Base-by-base conservation (phyloP, 1,140 invertebrate species). In the Pectinophora gossypiella region DNA sequence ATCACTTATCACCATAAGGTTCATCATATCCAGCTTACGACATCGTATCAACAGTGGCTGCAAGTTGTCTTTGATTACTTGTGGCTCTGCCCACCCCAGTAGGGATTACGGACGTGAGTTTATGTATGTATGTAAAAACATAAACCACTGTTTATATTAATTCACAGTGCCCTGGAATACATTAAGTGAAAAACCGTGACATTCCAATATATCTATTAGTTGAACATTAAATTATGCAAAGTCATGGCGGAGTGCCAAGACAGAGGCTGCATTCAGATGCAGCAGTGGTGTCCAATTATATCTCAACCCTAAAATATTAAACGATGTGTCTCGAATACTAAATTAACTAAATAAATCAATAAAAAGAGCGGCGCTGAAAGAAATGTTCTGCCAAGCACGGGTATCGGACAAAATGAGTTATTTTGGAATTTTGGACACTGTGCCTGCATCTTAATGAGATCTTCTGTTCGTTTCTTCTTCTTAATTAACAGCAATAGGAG, bases 251-350 rank as follows among this genome's bases (percentile, higher is more conserved):
- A 15, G 47, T 59, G 80, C 80, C 80, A 84, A 57, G 51, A 68
- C 59, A 66, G n/a, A 57, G 68, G 66, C 68, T 74, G 72, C 71
- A 71, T 76, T 76, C 72, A 55, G 59, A 72, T 74, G 73, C 75
- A 76, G 67, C 69, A 66, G 67, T 75, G 73, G 69, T 70, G 76
- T 78, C 72, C 78, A 85, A 85, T 85, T 85, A 85, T 75, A 73
- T 72, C 66, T 72, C 78, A 77, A 82, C 76, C 76, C 78, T 79
- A 79, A 85, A 85, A 79, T 85, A 85, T 85, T 72, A 73, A 78
- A 59, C 58, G 64, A 68, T 69, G 69, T 61, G 75, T 52, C 56
- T 60, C 60, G 73, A 71, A 78, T 85, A 76, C n/a, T 59, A 69
- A 81, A 82, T 76, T 65, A 78, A 47, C 22, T 44, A 56, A 61